Conservation (phyloP, 1,140 invertebrate genomes). For the Triops cancriformis region DNA sequence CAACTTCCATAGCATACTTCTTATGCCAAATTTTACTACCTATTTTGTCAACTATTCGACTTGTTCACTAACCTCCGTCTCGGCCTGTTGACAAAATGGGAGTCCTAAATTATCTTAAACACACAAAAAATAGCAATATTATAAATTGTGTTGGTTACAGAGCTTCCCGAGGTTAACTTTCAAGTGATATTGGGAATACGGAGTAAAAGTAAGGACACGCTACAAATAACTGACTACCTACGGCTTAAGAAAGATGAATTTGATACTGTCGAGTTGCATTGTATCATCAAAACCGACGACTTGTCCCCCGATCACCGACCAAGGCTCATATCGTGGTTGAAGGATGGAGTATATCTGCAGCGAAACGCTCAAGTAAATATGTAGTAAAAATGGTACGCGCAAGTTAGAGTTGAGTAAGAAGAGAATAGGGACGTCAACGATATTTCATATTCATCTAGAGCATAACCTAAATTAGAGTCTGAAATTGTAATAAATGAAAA, state of each 20-base stretch:
- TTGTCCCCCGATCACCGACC: background rate
- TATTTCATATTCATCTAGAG: no score
- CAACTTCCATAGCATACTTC: no score
- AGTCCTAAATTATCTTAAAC: no score
- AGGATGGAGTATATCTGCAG: background rate
- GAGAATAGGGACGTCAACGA: no score
- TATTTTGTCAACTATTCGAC: no score
- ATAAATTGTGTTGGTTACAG: background rate
- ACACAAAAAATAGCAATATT: no score
- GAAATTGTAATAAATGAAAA: no score
- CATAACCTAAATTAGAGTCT: no score
- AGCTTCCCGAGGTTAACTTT: background rate
- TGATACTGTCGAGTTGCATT: background rate
- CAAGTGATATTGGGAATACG: background rate
- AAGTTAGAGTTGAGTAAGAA: no score
- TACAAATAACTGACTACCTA: background rate
- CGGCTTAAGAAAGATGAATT: background rate
- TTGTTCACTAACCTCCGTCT: no score
- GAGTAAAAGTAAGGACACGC: background rate
- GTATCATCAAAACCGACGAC: background rate
- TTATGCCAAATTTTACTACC: no score
- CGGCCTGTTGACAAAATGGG: no score
- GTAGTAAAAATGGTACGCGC: background rate
- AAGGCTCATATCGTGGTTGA: background rate
- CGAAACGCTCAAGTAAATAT: background rate